phyloP scores from a whole-genome alignment of 2,113 vertebrate species.

The Channa maculata region DNA sequence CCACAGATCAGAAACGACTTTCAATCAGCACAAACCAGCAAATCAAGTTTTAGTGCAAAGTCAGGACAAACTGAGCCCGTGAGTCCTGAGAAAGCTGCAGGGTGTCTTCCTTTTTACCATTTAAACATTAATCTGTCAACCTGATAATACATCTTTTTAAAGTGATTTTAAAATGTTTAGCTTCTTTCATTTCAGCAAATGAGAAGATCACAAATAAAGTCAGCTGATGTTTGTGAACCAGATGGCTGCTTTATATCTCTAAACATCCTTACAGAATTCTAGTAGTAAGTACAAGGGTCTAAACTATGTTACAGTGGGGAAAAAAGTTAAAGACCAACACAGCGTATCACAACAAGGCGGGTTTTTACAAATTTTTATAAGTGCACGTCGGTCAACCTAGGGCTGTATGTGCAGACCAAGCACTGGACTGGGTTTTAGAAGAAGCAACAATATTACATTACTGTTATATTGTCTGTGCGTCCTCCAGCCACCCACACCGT shows the following conservation, averaged over 20 bases:
- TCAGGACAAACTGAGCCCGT: neutral
- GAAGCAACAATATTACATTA: too few species aligned
- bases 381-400: too few species aligned
- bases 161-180: neutral
- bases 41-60: neutral
- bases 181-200: neutral
- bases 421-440: too few species aligned
- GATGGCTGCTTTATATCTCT: slow-evolving; percentile 4
- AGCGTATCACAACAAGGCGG: too few species aligned
- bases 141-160: neutral
- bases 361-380: too few species aligned
- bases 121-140: neutral
- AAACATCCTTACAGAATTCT: neutral
- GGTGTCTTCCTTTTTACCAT: neutral
- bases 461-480: too few species aligned
- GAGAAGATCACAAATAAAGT: neutral
- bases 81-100: neutral
- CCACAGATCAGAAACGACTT: slow-evolving; percentile 42
- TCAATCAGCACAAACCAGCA: slow-evolving; percentile 40
- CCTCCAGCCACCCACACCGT: too few species aligned
- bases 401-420: too few species aligned
- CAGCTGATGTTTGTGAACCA: slow-evolving; percentile 2
- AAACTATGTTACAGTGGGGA: too few species aligned
- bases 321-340: too few species aligned
- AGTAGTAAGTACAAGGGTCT: too few species aligned